These are phyloP conservation scores for Alces alces DNA, from an alignment of 2,113 vertebrate genomes.

Conservation along the genomic window DNA sequence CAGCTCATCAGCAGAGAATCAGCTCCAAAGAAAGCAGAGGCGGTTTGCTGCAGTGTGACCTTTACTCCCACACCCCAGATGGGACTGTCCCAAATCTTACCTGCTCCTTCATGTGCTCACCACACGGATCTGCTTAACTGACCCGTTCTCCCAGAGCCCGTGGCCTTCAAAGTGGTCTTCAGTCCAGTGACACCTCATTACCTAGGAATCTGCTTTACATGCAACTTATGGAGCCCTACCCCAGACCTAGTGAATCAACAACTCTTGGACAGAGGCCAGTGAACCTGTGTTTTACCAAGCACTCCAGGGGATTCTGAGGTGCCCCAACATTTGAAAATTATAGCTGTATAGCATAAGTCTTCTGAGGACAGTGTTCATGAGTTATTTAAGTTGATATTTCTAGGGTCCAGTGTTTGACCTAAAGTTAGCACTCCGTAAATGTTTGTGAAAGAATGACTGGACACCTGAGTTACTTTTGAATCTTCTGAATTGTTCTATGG, in stretches of 20 bases:
- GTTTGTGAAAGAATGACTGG: neutral
- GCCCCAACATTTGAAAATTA: neutral
- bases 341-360: neutral
- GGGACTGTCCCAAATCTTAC: neutral
- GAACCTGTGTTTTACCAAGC: neutral
- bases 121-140: neutral
- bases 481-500: neutral
- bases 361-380: neutral
- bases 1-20: neutral
- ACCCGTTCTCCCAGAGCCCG: neutral
- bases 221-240: neutral
- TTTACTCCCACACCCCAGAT: neutral
- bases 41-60: neutral
- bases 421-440: neutral
- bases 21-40: neutral
- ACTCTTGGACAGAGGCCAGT: rapidly evolving
- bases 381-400: neutral
- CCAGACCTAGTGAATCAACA: neutral
- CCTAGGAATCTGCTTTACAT: neutral
- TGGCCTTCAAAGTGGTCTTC: neutral
- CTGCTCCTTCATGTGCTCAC: neutral
- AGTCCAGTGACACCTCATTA: neutral
- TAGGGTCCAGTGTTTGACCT: neutral
- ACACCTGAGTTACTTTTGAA: neutral
- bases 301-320: neutral